These are phyloP conservation scores for Sander vitreus DNA, from an alignment of 2,113 vertebrate species.

Conservation along the genomic window DNA sequence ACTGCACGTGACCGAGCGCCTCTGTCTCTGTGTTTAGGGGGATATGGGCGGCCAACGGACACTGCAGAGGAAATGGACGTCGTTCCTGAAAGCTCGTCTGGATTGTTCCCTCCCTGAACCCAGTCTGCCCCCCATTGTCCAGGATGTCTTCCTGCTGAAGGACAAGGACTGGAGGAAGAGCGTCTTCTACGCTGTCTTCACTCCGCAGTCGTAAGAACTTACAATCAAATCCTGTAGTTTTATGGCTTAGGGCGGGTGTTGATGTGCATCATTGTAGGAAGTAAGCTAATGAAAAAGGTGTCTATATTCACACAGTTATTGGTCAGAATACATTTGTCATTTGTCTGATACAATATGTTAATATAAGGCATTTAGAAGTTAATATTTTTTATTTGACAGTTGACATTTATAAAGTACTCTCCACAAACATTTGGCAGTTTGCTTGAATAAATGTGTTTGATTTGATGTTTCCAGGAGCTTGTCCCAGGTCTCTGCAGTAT, in stretches of 20 bases:
- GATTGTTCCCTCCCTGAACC: conserved; percentile 81
- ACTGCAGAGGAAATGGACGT: conserved; percentile 85
- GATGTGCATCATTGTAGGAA: neutral
- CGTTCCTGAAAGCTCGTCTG: conserved; percentile 85
- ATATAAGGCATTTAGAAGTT: neutral
- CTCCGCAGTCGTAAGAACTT: conserved; percentile 82
- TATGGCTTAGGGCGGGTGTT: neutral
- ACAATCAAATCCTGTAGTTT: conserved; percentile 1
- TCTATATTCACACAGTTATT: neutral
- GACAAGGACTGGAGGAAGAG: conserved; percentile 80
- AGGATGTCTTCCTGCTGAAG: conserved; percentile 86
- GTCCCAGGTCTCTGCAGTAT: conserved; percentile 80
- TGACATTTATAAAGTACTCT: neutral
- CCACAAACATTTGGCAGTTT: neutral
- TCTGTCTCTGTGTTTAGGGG: conserved; percentile 71
- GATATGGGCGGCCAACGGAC: conserved; percentile 85
- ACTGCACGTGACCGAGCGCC: neutral
- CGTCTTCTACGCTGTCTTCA: conserved; percentile 86
- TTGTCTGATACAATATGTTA: neutral
- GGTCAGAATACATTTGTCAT: neutral
- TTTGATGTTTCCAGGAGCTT: conserved; percentile 69
- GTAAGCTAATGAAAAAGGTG: neutral
- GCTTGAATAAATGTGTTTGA: conserved; percentile 8
- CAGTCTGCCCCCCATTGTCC: conserved; percentile 84
- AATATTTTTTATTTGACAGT: conserved; percentile 5